Percentiles rank a stretch among this genome's conserved stretches.
phyloP scores from a whole-genome alignment of 1,140 invertebrate genomes.

The Camponotus vicinus region DNA sequence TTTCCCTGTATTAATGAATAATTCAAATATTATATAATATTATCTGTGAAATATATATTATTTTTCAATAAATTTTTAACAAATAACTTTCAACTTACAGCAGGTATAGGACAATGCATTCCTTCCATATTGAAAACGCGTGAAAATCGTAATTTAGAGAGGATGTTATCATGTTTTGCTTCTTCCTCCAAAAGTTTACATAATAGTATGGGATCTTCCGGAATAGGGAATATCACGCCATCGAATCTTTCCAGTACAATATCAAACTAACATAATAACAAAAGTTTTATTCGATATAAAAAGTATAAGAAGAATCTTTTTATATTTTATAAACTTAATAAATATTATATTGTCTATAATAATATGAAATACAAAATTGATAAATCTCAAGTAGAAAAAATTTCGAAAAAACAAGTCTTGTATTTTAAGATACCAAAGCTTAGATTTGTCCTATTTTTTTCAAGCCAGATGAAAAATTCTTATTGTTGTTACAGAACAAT shows the following conservation, averaged over 20 bases:
- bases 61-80: neutral
- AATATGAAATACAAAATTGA: constrained; percentile 11
- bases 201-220: neutral
- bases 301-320: neutral
- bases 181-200: constrained; percentile 8
- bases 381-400: neutral
- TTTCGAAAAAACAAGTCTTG: no score
- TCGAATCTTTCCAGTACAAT: neutral
- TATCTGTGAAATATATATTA: neutral
- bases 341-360: neutral
- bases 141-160: neutral
- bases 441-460: neutral
- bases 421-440: neutral
- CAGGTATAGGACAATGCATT: constrained; percentile 6
- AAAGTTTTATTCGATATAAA: neutral
- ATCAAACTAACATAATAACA: neutral
- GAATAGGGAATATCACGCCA: constrained; percentile 2
- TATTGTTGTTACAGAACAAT: neutral
- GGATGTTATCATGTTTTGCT: neutral
- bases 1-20: constrained; percentile 30
- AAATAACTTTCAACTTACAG: constrained; percentile 11
- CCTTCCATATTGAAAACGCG: constrained; percentile 1
- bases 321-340: constrained; percentile 20
- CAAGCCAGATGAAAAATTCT: neutral
- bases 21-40: neutral